Evolutionary conservation across 2,113 vertebrate species (phyloP).

Genomic region (Vulpes ferrilata): DNA sequence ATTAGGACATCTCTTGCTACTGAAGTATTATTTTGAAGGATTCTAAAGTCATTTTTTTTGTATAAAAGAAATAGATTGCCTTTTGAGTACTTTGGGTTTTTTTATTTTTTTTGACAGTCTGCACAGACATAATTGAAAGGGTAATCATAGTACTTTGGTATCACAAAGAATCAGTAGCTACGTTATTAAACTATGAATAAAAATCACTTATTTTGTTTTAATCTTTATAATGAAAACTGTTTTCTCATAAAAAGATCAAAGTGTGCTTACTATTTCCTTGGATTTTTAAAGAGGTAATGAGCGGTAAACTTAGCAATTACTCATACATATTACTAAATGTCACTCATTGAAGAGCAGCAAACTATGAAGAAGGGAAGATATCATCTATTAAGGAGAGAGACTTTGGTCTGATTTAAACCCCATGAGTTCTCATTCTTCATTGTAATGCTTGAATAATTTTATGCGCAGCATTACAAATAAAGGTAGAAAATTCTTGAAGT

Average conservation of each 20-base stretch:
- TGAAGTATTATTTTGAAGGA: neutral
- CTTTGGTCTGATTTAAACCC: conserved; percentile 77
- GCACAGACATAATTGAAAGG: conserved; percentile 69
- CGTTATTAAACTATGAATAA: conserved; percentile 79
- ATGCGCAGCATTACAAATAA: conserved; percentile 80
- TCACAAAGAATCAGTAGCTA: conserved; percentile 57
- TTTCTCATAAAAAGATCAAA: conserved; percentile 84
- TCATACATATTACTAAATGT: conserved; percentile 84
- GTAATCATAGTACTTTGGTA: conserved; percentile 78
- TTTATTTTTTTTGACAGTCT: conserved; percentile 14
- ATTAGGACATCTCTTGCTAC: neutral
- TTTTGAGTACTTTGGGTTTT: neutral
- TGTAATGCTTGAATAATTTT: conserved; percentile 85
- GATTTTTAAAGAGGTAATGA: conserved; percentile 87
- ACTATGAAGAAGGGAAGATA: conserved; percentile 69
- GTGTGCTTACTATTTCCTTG: conserved; percentile 71
- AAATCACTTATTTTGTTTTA: conserved; percentile 82
- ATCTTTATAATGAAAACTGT: conserved; percentile 85
- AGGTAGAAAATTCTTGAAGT: conserved; percentile 76
- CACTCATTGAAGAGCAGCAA: conserved; percentile 78
- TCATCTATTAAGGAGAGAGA: conserved; percentile 73
- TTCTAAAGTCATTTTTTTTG: neutral
- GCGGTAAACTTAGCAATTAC: conserved; percentile 87
- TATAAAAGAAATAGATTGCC: conserved; percentile 52
- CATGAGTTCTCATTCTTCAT: conserved; percentile 76